Evolutionary conservation across 2,888 invertebrate species (phyloP), one percentile per base, ranked within the genome.

Genomic region (Toxonevra muliebris): DNA sequence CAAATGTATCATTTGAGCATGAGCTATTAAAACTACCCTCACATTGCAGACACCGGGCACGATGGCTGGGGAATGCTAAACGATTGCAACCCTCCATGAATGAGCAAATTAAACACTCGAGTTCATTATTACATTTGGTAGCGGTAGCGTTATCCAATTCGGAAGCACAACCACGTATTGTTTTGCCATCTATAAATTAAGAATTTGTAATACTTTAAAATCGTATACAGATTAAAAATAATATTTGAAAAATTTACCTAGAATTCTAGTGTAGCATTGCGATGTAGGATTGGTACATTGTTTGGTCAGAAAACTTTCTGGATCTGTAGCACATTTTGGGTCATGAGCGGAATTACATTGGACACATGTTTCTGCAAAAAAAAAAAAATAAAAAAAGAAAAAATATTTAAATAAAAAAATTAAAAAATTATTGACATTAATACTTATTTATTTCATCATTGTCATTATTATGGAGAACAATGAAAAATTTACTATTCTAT

Each of bases 61-160:
- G 83, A 69, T 77, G 78, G 9, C 50, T 64, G 2, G 84, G 84
- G 69, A 83, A 84, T 1, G 79, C 45, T 69, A 79, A 68, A 13
- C 80, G 76, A 71, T 84, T 84, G 73, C 84, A 84, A 13, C 82
- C 82, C 62, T 78, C 79, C 50, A 73, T 71, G 50, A 76, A 80
- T 15, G 71, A 65, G 45, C 83, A 84, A 48, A 76, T 71, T 55
- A 77, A 43, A 19, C 83, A 83, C 45, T 79, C 79, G 77, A 82
- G 70, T 69, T 82, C 81, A 62, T 84, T 83, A 71, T 75, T 74
- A 69, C 83, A 83, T 1, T 65, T 8, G 1, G 20, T 17, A 9
- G 70, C 67, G 1, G 82, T 82, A 19, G 72, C 53, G 19, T 77
- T 81, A 54, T 79, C 77, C 73, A 84, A 73, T 3, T 84, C 81